Base-by-base conservation (phyloP, 2,888 invertebrate genomes). In the Hypomecis atomaria region DNA sequence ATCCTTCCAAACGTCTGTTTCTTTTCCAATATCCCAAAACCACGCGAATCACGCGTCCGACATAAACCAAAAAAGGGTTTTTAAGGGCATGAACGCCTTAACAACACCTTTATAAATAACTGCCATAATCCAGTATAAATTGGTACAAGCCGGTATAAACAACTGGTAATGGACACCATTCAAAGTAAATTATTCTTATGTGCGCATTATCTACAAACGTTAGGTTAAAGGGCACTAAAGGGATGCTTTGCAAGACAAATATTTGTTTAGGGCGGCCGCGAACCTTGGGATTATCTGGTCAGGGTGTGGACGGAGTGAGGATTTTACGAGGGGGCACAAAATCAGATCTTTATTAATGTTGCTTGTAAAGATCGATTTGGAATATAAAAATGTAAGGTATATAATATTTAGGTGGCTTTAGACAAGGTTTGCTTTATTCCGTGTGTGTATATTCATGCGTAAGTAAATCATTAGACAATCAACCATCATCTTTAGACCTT, bases 231-330 rank as follows among this genome's bases (percentile, higher is more conserved):
- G 69, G 67, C 67, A 71, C 71, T 74, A 71, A 75, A 73, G 71
- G 73, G 75, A 70, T 71, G 65, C 67, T 71, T 71, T 47, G 71
- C 59, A 76, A 75, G 73, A 77, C 75, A 78, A 79, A 80, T 76
- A 85, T 79, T 78, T 76, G 77, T 71, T 65, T 72, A 72, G 75
- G 67, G 67, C 73, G 74, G 68, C 65, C 68, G 61, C 50, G 62
- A 65, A 59, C 67, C 71, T 55, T 67, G 64, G 75, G 78, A 78
- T 79, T 77, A 82, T 76, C 77, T 75, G 65, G 57, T 53, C 65
- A 61, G 47, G n/a, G 53, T 38, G 38, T 34, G 53, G 40, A 8
- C 67, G 60, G 23, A 61, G 8, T 6, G 9, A 61, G 65, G 57
- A 53, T 47, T 38, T 59, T 44, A 50, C 38, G 38, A 34, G 42